These are phyloP conservation scores for Sebastes iracundus DNA, from an alignment of 2,797 vertebrate genomes.

Conservation along the genomic window DNA sequence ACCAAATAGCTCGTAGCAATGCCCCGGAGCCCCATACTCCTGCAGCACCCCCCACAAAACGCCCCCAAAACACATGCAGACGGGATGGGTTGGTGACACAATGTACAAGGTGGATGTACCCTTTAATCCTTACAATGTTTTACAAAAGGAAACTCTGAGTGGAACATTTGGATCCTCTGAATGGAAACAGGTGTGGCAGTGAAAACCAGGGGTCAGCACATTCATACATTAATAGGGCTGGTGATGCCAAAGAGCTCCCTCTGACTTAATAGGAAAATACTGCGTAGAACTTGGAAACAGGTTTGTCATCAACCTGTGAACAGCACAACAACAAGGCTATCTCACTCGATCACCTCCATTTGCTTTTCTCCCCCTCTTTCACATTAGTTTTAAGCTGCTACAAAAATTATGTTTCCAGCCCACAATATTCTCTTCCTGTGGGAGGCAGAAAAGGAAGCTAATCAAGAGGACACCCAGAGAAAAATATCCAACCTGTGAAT, in stretches of 20 bases:
- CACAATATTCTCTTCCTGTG: conserved; percentile 35
- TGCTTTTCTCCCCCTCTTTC: neutral
- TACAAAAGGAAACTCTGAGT: conserved; percentile 40
- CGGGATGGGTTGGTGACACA: neutral
- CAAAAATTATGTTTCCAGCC: conserved; percentile 24
- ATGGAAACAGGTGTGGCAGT: conserved; percentile 72
- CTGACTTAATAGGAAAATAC: conserved; percentile 42
- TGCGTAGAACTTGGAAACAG: conserved; percentile 38
- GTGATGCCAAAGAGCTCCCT: conserved; percentile 5
- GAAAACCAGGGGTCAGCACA: conserved; percentile 58
- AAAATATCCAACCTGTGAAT: conserved; percentile 31
- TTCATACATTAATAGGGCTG: neutral
- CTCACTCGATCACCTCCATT: neutral
- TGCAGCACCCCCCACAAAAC: accelerated
- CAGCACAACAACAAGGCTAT: conserved; percentile 21
- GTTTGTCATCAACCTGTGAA: conserved; percentile 55
- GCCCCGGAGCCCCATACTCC: neutral
- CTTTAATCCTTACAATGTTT: conserved; percentile 10
- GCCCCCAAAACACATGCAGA: too few species aligned
- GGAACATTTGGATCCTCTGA: conserved; percentile 60
- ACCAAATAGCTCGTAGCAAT: neutral
- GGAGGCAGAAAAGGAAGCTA: conserved; percentile 34
- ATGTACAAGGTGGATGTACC: neutral
- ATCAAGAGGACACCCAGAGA: conserved; percentile 28
- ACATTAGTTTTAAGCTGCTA: conserved; percentile 30